Percentiles rank a stretch among this genome's conserved stretches.
These are phyloP conservation scores for Calliopsis andreniformis DNA, from an alignment of 1,140 invertebrate genomes.

Conservation along the genomic window DNA sequence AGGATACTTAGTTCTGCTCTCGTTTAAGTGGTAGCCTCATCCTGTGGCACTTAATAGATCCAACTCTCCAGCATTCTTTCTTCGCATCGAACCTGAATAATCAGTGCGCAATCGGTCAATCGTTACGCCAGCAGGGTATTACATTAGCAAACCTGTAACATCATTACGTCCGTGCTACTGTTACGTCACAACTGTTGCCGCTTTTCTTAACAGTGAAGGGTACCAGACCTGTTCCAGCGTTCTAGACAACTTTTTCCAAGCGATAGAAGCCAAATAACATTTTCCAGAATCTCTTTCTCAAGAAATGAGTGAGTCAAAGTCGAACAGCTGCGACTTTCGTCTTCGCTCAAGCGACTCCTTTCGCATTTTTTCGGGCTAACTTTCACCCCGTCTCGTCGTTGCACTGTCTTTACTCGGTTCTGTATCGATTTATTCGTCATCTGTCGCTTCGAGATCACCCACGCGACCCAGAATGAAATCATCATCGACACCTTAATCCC, in stretches of 20 bases:
- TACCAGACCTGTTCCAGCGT: neutral
- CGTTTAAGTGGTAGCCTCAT: too few relatives aligned
- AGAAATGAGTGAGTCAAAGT: too few relatives aligned
- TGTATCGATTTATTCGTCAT: neutral
- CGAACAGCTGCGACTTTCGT: slow-evolving; percentile 35
- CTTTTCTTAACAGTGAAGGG: neutral
- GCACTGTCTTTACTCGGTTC: neutral
- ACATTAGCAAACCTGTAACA: too few relatives aligned
- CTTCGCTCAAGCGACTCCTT: slow-evolving; percentile 21
- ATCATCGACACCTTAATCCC: neutral
- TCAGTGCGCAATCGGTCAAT: too few relatives aligned
- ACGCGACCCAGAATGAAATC: too few relatives aligned
- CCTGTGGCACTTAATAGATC: too few relatives aligned
- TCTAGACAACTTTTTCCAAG: neutral
- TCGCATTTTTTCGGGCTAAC: slow-evolving; percentile 32
- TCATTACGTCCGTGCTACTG: neutral
- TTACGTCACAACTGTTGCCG: too few relatives aligned
- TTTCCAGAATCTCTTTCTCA: neutral
- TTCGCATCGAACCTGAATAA: too few relatives aligned
- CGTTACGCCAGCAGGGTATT: too few relatives aligned
- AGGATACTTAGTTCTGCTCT: too few relatives aligned
- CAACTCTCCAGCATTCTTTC: too few relatives aligned
- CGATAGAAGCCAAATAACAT: too few relatives aligned
- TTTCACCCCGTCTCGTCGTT: slow-evolving; percentile 25
- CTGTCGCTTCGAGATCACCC: neutral